Conservation (phyloP, 2,888 invertebrate genomes). For the Synergus itoensis region DNA sequence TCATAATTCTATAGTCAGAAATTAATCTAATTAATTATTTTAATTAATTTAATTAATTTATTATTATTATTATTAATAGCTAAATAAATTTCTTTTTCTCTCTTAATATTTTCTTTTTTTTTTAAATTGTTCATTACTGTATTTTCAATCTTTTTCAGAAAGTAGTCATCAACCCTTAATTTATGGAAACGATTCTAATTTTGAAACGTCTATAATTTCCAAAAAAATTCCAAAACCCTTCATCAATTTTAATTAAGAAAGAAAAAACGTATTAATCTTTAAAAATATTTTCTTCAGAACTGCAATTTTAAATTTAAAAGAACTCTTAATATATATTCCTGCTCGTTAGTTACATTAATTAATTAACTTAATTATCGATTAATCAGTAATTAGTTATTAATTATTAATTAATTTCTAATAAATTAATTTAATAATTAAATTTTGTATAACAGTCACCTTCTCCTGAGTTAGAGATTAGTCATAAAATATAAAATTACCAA, state of each 20-base stretch:
- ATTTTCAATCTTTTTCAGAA: neutral
- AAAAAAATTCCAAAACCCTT: neutral
- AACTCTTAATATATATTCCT: no score
- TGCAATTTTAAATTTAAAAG: neutral
- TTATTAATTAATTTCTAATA: neutral
- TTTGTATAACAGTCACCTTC: neutral
- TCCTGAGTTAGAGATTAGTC: neutral
- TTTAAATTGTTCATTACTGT: neutral
- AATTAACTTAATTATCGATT: neutral
- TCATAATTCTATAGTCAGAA: no score
- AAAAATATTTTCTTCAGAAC: neutral
- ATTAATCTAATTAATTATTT: no score
- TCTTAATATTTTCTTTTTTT: neutral
- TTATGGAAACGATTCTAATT: slow-evolving; percentile 40
- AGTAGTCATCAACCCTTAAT: slow-evolving; percentile 31
- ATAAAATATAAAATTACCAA: neutral
- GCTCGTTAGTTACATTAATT: neutral
- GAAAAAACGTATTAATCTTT: neutral
- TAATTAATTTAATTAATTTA: no score
- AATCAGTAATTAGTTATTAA: neutral
- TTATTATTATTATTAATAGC: no score
- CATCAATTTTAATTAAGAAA: neutral
- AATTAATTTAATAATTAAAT: neutral
- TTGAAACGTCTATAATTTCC: slow-evolving; percentile 36
- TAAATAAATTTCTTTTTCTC: neutral